Evolutionary conservation across 1,140 invertebrate species (phyloP), one percentile per base, ranked within the genome.

Genomic region (Zaprionus lachaisei): DNA sequence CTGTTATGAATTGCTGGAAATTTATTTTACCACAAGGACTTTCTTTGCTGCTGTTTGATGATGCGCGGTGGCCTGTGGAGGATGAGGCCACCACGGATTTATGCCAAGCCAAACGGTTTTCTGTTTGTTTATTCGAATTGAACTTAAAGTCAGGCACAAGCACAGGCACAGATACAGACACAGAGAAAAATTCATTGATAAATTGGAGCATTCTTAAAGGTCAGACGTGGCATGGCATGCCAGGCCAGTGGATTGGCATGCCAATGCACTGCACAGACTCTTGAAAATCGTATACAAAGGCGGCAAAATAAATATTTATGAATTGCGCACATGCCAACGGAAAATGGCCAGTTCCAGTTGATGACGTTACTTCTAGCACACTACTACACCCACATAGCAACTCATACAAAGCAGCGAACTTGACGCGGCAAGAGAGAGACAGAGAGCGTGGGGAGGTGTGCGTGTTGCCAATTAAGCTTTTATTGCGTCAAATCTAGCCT

Each of bases 21-120:
- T 89, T 89, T 89, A 89, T 89, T 89, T 89, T 77, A 84, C 85
- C 85, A 34, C 85, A 89, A 89, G 85, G 85, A 89, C n/a, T 15
- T 38, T 38, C 17, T 7, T 5, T 47, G 41, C n/a, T 17, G n/a
- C 41, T 47, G n/a, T 47, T 63, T 68, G 72, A 74, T 86, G 69
- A 44, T 73, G 56, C 22, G 62, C 38, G 38, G 38, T 7, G 34
- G 49, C 6, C 11, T 34, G 57, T 28, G 28, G 62, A 20, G 26
- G 22, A 15, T 22, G 11, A 5, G 15, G 72, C 37, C 66, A 67
- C 20, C 63, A 79, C 65, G 69, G 68, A 79, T 79, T 77, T 80
- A 51, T 68, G 73, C 64, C 58, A 44, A 64, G 34, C 56, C 51
- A 69, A 68, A 72, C 60, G 64, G 60, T 26, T 69, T 75, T 77